Base-by-base conservation (phyloP, 2,888 invertebrate genomes). In the Pyrochroa serraticornis region DNA sequence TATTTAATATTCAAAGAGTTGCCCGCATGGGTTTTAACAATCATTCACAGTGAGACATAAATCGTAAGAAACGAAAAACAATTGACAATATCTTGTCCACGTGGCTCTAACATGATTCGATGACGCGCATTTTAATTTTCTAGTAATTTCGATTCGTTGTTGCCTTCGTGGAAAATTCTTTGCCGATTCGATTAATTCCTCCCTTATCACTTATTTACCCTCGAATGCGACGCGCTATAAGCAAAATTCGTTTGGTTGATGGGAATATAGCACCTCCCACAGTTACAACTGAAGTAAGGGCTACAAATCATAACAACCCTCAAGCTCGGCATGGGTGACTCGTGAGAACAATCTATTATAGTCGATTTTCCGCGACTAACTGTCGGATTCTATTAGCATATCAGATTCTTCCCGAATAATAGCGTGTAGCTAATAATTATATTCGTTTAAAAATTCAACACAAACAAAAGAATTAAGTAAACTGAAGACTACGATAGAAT, bases 291-390 rank as follows among this genome's bases (percentile, higher is more conserved):
- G 66, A 70, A 73, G 70, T 70, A 67, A 64, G 69, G 71, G 71
- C 71, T 68, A 72, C 75, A 75, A 76, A 76, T 75, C 74, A 75
- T 74, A 71, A 73, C 72, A 70, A 70, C 75, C 74, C 74, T 55
- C 55, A 60, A 30, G 68, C 64, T 64, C 66, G 62, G 60, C 72
- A 73, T 66, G 55, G 69, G 68, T 70, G 71, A 58, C 69, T 70
- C 67, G 69, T 69, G 56, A 54, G 56, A 61, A 60, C 60, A 58
- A 58, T 61, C 61, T 61, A 59, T 65, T 10, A 8, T 38, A 38
- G 7, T 12, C 13, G 7, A 38, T 38, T 38, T 8, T 3, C 10
- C 10, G 13, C 13, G 9, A 39, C 7, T 9, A 39, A 39, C 12
- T 10, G 39, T 9, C 5, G 10, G 8, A 39, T 10, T 8, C 13